phyloP scores from a whole-genome alignment of 2,113 vertebrate species.

The Noctilio leporinus region DNA sequence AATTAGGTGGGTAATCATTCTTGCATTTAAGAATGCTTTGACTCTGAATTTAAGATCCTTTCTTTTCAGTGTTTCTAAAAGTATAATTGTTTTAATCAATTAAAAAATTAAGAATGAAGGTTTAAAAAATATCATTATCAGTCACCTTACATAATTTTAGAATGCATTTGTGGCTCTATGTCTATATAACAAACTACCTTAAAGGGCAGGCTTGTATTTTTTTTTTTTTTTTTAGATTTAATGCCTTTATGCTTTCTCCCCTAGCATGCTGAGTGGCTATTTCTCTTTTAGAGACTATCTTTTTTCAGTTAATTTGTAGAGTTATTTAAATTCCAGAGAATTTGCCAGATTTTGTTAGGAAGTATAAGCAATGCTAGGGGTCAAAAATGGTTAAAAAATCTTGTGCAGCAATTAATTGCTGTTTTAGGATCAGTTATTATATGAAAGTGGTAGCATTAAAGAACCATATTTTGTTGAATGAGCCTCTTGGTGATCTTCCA shows the following conservation, averaged over 20 bases:
- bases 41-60: slow-evolving; percentile 7
- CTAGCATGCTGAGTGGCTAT: not conserved
- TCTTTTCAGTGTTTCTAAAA: not conserved
- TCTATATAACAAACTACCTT: not conserved
- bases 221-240: slow-evolving; percentile 17
- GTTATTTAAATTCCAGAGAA: not conserved
- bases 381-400: not conserved
- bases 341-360: not conserved
- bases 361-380: not conserved
- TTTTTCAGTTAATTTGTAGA: not conserved
- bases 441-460: not conserved
- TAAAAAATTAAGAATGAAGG: not conserved
- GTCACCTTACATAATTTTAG: not conserved
- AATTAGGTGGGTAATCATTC: slow-evolving; percentile 18
- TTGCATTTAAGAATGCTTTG: slow-evolving; percentile 14
- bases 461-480: not conserved
- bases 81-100: slow-evolving; percentile 18
- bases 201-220: too few species aligned
- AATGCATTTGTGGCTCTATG: not conserved
- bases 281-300: not conserved
- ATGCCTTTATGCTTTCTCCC: not conserved
- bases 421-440: not conserved
- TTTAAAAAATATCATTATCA: not conserved
- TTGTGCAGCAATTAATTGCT: not conserved
- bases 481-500: not conserved